A percentile compares a stretch with the other conserved stretches of the same genome.
These are phyloP conservation scores for Nomada flava DNA, from an alignment of 2,888 invertebrate genomes.

Conservation along the genomic window DNA sequence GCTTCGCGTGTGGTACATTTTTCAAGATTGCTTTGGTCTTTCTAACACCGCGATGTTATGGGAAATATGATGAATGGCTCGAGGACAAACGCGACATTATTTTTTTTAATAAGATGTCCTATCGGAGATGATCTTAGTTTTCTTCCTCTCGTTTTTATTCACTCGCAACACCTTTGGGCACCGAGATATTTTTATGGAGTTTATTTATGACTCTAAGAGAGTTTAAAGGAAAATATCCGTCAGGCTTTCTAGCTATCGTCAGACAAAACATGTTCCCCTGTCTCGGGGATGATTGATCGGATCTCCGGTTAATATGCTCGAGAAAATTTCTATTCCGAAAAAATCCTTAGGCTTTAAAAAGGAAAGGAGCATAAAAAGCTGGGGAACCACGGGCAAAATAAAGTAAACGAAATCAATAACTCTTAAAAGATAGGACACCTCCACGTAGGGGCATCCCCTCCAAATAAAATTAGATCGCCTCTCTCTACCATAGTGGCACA, in stretches of 20 bases:
- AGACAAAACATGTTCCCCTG: conserved; percentile 22
- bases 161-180: not conserved
- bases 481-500: not conserved
- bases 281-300: conserved; percentile 58
- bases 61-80: conserved; percentile 1
- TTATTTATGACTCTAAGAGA: conserved; percentile 4
- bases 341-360: not conserved
- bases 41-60: not conserved
- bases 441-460: not conserved
- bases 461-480: not conserved
- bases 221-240: not conserved
- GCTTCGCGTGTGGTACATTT: not conserved
- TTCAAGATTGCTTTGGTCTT: conserved; percentile 18
- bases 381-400: too few relatives aligned
- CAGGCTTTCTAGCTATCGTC: not conserved
- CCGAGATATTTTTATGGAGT: not conserved
- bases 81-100: not conserved
- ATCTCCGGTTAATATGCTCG: conserved; percentile 23
- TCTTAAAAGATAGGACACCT: not conserved
- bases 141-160: not conserved
- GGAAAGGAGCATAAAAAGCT: not conserved
- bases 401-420: not conserved
- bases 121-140: not conserved
- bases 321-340: conserved; percentile 25
- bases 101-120: too few relatives aligned